Evolutionary conservation across 2,797 vertebrate genomes (phyloP), one percentile per base, ranked within the genome.

Genomic region (Harpagifer antarcticus): DNA sequence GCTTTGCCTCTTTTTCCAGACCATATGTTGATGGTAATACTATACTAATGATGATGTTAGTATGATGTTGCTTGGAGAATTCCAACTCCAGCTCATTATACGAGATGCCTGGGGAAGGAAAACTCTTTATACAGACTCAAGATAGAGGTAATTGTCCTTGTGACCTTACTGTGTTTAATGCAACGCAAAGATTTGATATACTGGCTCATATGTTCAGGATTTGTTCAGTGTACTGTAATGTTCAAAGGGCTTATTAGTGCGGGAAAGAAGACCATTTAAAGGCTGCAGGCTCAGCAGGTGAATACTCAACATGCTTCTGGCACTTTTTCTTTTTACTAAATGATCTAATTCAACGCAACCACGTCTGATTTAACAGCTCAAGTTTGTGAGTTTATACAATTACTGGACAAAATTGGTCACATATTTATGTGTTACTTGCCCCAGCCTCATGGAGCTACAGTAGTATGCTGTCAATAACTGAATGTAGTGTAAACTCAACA

Each of bases 61-160:
- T n/a, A n/a, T n/a, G n/a, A 82, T 61, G 64, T 58, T 65, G 40
- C 50, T 65, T 23, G 20, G 44, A 73, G 43, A 69, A 78, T 67
- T 71, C 54, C 9, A 43, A 68, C 58, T 58, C 40, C 59, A 40
- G 37, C 64, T 82, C 55, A 78, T 80, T 79, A 76, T 49, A 10
- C 1, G 56, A 67, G 57, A 68, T 43, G 42, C 44, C 62, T 27
- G 31, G 4, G 31, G 63, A 31, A 47, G 42, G 42, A n/a, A 67
- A 80, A 54, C 20, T 47, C 67, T 55, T 62, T 13, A 67, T 17
- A 53, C 40, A 33, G 52, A 48, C n/a, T 20, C 33, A 70, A 72
- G 49, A 65, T 19, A 27, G 33, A 65, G 23, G 3, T 59, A n/a
- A 60, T 37, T 76, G 61, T 80, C 50, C 17, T 45, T 2, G 0